Evolutionary conservation across 1,140 invertebrate species (phyloP), one percentile per base, ranked within the genome.

Genomic region (Cydia pomonella): DNA sequence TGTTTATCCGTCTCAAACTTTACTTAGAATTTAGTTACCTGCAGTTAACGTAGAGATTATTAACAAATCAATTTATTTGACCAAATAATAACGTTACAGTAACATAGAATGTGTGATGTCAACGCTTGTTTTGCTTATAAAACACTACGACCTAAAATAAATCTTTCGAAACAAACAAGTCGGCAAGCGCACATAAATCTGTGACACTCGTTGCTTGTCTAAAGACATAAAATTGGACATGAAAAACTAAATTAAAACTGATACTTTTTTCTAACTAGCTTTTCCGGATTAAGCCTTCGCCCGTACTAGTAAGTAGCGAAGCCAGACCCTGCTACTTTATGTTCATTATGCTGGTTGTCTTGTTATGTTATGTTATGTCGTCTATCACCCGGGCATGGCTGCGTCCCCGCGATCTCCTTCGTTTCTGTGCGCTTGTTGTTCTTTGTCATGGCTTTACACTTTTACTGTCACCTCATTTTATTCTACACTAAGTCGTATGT

Each of bases 201-300:
- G 73, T 76, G 75, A 79, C 53, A 80, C 73, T 80, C 74, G 80
- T 84, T 84, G 88, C 87, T 87, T 88, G 86, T 87, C 86, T 73
- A 78, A 71, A 84, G 84, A 80, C 82, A 84, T 82, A 77, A 78
- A 83, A 86, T 85, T 85, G 83, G 85, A 85, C 73, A 74, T 75
- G 77, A 80, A 77, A 84, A 79, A 75, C 27, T 53, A 80, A 79
- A 81, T 82, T 79, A 84, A 86, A 94, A 90, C 82, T 82, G 94
- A 93, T 93, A 93, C 64, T 94, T 94, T 95, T 92, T 95, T 94
- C 93, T 95, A 93, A 94, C 92, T 94, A 98, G 97, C 97, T 98
- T 95, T 98, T 98, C 97, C 97, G 97, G 97, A 98, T 98, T 95
- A 98, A 97, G 95, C 97, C 97, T 94, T 97, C 97, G 94, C 97